Evolutionary conservation across 2,888 invertebrate genomes (phyloP).

Genomic region (Pedicia rivosa): DNA sequence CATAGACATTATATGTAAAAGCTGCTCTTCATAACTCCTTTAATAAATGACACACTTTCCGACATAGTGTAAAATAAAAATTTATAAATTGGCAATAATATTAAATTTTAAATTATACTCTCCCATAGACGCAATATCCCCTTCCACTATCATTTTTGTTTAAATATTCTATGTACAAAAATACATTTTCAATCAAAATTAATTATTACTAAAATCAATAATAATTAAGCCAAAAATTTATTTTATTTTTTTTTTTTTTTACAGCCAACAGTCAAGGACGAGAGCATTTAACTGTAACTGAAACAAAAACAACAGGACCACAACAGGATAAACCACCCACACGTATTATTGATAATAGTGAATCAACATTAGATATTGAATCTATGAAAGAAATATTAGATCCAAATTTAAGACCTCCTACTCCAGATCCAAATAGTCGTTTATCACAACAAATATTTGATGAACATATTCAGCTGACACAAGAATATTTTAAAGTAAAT

Average conservation of each 20-base stretch:
- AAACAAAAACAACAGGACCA: constrained; percentile 20
- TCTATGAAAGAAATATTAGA: constrained; percentile 64
- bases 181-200: too few relatives aligned
- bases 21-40: too few relatives aligned
- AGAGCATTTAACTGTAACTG: constrained; percentile 27
- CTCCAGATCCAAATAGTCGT: constrained; percentile 59
- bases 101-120: too few relatives aligned
- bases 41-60: too few relatives aligned
- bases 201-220: too few relatives aligned
- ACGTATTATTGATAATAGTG: neutral
- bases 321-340: neutral
- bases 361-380: constrained; percentile 35
- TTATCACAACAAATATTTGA: constrained; percentile 75
- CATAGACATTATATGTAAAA: too few relatives aligned
- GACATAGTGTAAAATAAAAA: too few relatives aligned
- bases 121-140: too few relatives aligned
- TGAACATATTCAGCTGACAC: constrained; percentile 73
- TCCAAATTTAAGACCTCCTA: constrained; percentile 65
- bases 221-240: neutral
- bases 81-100: too few relatives aligned
- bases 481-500: constrained; percentile 67
- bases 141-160: too few relatives aligned
- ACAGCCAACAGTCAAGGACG: constrained; percentile 30
- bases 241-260: constrained; percentile 9
- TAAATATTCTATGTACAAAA: too few relatives aligned